phyloP scores from a whole-genome alignment of 2,888 invertebrate species.

The Dioctria rufipes region DNA sequence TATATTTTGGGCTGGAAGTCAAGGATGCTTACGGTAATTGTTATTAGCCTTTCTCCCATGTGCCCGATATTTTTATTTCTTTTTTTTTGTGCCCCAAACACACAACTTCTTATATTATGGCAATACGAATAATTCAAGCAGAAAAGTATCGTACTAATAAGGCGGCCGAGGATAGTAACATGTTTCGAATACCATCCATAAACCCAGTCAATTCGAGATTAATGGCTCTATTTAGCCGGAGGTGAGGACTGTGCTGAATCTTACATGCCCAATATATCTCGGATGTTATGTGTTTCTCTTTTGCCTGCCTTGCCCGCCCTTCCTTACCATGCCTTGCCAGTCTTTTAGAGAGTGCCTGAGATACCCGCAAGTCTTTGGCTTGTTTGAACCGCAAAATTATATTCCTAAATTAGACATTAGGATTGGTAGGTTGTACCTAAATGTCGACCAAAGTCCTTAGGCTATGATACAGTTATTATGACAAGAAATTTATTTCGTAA shows the following conservation, averaged over 20 bases:
- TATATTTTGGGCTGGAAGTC: too few species aligned
- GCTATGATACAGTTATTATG: constrained; percentile 46
- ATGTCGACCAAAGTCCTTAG: constrained; percentile 26
- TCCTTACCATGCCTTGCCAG: constrained; percentile 9
- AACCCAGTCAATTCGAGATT: constrained; percentile 49
- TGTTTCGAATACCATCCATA: constrained; percentile 43
- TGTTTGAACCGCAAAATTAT: constrained; percentile 34
- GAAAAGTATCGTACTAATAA: constrained; percentile 47
- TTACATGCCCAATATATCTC: constrained; percentile 43
- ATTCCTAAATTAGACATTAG: constrained; percentile 47
- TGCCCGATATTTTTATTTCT: constrained; percentile 39
- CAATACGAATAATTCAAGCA: constrained; percentile 25
- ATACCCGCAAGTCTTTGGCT: constrained; percentile 23
- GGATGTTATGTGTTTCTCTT: too few species aligned
- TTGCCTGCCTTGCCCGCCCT: too few species aligned
- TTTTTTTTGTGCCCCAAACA: too few species aligned
- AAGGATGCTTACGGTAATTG: constrained; percentile 8
- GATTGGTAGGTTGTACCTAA: constrained; percentile 34
- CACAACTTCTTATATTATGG: neutral
- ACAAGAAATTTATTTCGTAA: constrained; percentile 40
- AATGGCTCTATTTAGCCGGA: constrained; percentile 49
- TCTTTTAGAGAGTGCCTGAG: neutral
- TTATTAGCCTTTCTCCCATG: constrained; percentile 34
- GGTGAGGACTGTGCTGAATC: constrained; percentile 43
- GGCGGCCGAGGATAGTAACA: constrained; percentile 25